A percentile compares a stretch with the other conserved stretches of the same genome.
These are phyloP conservation scores for Aspidiotus destructor DNA, from an alignment of 2,888 invertebrate species.

Conservation along the genomic window DNA sequence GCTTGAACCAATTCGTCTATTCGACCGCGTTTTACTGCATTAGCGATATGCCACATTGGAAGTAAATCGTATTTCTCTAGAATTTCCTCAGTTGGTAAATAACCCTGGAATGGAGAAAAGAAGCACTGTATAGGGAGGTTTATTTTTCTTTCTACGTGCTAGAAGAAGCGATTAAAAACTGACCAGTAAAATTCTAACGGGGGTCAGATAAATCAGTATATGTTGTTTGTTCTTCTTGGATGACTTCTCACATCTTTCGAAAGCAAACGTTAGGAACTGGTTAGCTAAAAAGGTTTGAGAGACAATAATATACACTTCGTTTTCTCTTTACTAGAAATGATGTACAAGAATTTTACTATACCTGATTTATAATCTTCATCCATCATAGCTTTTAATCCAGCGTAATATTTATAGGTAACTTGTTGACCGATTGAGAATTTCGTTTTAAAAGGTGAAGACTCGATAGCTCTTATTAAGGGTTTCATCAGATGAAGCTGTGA, in stretches of 20 bases:
- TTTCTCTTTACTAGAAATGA: neutral
- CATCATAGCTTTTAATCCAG: conserved; percentile 96
- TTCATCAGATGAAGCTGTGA: conserved; percentile 81
- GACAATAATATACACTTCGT: conserved; percentile 31
- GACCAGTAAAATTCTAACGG: conserved; percentile 87
- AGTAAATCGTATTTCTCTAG: conserved; percentile 80
- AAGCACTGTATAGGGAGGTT: neutral
- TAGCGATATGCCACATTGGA: conserved; percentile 81
- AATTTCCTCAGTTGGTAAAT: conserved; percentile 73
- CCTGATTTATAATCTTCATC: conserved; percentile 86
- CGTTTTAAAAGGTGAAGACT: conserved; percentile 81
- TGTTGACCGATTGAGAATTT: conserved; percentile 83
- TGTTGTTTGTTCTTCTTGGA: conserved; percentile 79
- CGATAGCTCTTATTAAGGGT: conserved; percentile 92
- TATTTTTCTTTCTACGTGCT: neutral
- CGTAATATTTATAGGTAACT: conserved; percentile 94
- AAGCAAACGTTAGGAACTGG: conserved; percentile 83
- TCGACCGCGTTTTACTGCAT: conserved; percentile 83
- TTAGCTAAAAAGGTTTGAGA: conserved; percentile 55
- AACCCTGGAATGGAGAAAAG: conserved; percentile 51
- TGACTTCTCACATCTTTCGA: conserved; percentile 73
- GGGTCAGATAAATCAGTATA: conserved; percentile 88
- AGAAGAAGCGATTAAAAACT: conserved; percentile 29
- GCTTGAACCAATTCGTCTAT: conserved; percentile 70
- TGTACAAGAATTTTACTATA: conserved; percentile 39